These are phyloP conservation scores for Cephus pulcher DNA, from an alignment of 2,888 invertebrate species.

Conservation along the genomic window DNA sequence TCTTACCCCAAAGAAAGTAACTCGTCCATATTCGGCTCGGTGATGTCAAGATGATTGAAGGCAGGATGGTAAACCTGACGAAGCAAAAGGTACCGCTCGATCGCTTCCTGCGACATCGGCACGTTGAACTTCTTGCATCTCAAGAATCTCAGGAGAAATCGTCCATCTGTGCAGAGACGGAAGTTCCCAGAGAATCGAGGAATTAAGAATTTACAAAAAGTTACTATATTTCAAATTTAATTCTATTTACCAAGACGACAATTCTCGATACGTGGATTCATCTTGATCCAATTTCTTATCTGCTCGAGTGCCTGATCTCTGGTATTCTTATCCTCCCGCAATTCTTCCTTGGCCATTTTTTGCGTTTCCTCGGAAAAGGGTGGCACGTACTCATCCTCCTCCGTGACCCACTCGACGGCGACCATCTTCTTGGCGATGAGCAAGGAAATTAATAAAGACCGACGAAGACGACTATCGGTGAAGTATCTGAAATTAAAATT, in stretches of 20 bases:
- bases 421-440: slow-evolving; percentile 35
- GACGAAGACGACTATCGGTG: neutral
- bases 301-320: slow-evolving; percentile 76
- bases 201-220: neutral
- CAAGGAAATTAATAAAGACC: neutral
- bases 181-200: neutral
- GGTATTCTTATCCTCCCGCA: slow-evolving; percentile 76
- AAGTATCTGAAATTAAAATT: neutral
- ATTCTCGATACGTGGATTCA: slow-evolving; percentile 77
- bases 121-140: slow-evolving; percentile 86
- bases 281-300: slow-evolving; percentile 77
- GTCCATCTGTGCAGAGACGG: slow-evolving; percentile 70
- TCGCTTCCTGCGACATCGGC: slow-evolving; percentile 81
- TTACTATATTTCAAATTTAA: neutral
- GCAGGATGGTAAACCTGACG: slow-evolving; percentile 82
- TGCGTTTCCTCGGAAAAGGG: slow-evolving; percentile 73
- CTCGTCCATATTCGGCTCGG: slow-evolving; percentile 77
- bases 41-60: slow-evolving; percentile 79
- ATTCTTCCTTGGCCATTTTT: slow-evolving; percentile 74
- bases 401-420: slow-evolving; percentile 69
- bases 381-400: slow-evolving; percentile 75
- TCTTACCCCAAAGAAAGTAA: slow-evolving; percentile 77
- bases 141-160: slow-evolving; percentile 80
- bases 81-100: slow-evolving; percentile 81
- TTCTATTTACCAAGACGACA: slow-evolving; percentile 74